phyloP scores from a whole-genome alignment of 2,888 invertebrate species.

The Poecilobothrus nobilitatus region DNA sequence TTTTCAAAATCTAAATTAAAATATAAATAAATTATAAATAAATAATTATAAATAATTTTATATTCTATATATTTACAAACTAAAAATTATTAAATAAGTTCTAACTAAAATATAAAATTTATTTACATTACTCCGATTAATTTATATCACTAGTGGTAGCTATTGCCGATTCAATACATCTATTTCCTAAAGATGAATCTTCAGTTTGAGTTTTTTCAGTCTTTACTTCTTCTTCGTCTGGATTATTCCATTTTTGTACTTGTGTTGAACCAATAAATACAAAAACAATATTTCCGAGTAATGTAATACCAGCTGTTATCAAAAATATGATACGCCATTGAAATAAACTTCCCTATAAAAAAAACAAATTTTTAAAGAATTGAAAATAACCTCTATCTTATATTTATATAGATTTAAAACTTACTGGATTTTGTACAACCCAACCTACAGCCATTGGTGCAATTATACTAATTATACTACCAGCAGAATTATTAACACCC shows the following conservation, averaged over 20 bases:
- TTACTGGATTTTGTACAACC: slow-evolving; percentile 50
- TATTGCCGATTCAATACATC: neutral
- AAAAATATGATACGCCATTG: slow-evolving; percentile 52
- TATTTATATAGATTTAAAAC: slow-evolving; percentile 25
- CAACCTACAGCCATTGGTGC: slow-evolving; percentile 53
- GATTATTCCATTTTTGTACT: slow-evolving; percentile 50
- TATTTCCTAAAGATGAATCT: neutral
- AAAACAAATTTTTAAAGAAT: slow-evolving; percentile 9
- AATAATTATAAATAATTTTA: too few relatives aligned
- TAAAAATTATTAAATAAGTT: too few relatives aligned
- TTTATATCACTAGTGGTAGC: too few relatives aligned
- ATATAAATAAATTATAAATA: too few relatives aligned
- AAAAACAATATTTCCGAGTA: slow-evolving; percentile 48
- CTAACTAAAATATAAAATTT: neutral
- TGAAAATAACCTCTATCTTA: slow-evolving; percentile 5
- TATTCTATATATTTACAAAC: too few relatives aligned
- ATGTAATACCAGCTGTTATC: slow-evolving; percentile 47
- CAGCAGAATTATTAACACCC: slow-evolving; percentile 58
- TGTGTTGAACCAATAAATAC: slow-evolving; percentile 48
- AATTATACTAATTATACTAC: slow-evolving; percentile 53
- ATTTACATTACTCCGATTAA: too few relatives aligned
- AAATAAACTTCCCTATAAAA: slow-evolving; percentile 33
- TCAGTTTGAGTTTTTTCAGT: neutral
- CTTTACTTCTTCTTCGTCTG: slow-evolving; percentile 17
- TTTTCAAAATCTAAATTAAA: too few relatives aligned